phyloP scores from a whole-genome alignment of 1,140 invertebrate genomes.

The Solen grandis region DNA sequence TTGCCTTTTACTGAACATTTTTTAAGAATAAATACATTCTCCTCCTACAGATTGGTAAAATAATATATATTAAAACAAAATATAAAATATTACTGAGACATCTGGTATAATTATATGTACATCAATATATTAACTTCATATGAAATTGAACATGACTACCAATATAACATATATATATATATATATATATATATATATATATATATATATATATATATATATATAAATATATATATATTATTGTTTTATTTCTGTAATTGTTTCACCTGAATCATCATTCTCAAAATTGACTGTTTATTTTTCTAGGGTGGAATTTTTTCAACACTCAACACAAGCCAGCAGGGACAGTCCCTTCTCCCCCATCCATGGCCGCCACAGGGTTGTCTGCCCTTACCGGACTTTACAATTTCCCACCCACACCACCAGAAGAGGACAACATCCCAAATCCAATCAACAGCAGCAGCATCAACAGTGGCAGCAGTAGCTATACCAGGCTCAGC shows the following conservation, averaged over 20 bases:
- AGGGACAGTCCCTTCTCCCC: not conserved
- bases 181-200: too few species aligned
- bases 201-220: too few species aligned
- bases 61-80: too few species aligned
- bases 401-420: slow-evolving; percentile 44
- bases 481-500: not conserved
- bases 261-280: not conserved
- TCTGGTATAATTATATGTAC: too few species aligned
- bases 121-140: too few species aligned
- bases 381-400: not conserved
- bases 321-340: not conserved
- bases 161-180: too few species aligned
- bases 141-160: too few species aligned
- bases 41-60: too few species aligned
- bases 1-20: too few species aligned
- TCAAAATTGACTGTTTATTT: not conserved
- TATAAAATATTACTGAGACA: too few species aligned
- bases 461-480: slow-evolving; percentile 1
- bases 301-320: slow-evolving; percentile 20
- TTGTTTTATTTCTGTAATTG: not conserved
- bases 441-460: not conserved
- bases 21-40: too few species aligned
- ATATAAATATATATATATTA: not conserved
- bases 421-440: slow-evolving; percentile 40
- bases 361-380: too few species aligned